Evolutionary conservation across 1,140 invertebrate species (phyloP).

Genomic region (Anoplolepis gracilipes): DNA sequence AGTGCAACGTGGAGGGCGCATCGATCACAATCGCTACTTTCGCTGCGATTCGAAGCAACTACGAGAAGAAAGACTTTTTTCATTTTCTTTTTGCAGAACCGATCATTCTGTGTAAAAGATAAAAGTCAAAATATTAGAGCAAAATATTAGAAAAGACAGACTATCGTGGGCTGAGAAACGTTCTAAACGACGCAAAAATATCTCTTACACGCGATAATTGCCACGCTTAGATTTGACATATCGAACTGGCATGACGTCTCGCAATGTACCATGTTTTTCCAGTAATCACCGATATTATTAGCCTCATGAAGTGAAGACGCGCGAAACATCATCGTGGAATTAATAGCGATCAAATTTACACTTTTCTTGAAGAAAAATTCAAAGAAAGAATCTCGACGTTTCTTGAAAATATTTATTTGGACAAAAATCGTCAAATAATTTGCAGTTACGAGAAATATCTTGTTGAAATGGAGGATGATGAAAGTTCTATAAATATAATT

Average conservation of each 20-base stretch:
- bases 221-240: neutral
- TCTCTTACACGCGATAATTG: neutral
- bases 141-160: neutral
- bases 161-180: neutral
- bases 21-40: conserved; percentile 51
- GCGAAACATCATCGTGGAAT: neutral
- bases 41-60: neutral
- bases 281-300: neutral
- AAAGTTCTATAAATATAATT: conserved; percentile 3
- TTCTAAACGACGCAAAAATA: neutral
- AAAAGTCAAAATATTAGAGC: neutral
- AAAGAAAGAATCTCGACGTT: neutral
- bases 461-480: neutral
- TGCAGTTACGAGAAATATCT: neutral
- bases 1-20: conserved; percentile 60
- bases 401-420: neutral
- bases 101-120: conserved; percentile 29
- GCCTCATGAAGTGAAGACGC: neutral
- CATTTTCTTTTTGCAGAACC: conserved; percentile 35
- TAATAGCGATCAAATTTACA: neutral
- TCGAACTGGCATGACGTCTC: neutral
- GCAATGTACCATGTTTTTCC: neutral
- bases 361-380: neutral
- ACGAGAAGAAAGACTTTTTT: conserved; percentile 4
- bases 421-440: neutral